These are phyloP conservation scores for Amphimallon solstitiale DNA, from an alignment of 2,888 invertebrate species.

Conservation along the genomic window DNA sequence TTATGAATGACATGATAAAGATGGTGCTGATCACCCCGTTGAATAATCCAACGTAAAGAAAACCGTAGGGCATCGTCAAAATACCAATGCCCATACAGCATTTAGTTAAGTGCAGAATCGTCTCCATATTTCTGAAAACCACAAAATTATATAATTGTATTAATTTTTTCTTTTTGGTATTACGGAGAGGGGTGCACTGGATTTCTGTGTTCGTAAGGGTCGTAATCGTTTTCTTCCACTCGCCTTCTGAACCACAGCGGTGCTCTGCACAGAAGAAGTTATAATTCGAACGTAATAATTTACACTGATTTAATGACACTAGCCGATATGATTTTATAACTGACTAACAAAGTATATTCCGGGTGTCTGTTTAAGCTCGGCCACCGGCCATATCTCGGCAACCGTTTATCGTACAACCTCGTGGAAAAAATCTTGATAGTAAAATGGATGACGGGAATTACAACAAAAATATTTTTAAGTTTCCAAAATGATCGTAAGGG, in stretches of 20 bases:
- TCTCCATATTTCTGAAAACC: constrained; percentile 22
- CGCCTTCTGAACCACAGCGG: constrained; percentile 24
- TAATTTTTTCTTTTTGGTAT: no score
- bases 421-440: no score
- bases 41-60: constrained; percentile 25
- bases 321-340: no score
- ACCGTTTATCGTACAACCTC: no score
- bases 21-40: constrained; percentile 18
- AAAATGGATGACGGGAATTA: no score
- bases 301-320: no score
- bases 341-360: no score
- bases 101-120: constrained; percentile 26
- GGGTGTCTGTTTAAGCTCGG: no score
- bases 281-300: no score
- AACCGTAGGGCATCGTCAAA: constrained; percentile 28
- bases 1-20: constrained; percentile 16
- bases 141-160: not conserved
- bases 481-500: no score
- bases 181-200: constrained; percentile 5
- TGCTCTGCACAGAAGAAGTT: not conserved
- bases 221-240: constrained; percentile 24
- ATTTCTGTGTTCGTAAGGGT: constrained; percentile 25
- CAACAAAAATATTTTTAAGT: no score
- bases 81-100: constrained; percentile 24
- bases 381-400: no score